These are phyloP conservation scores for Bombus picipes DNA, from an alignment of 1,140 invertebrate genomes.

Conservation along the genomic window DNA sequence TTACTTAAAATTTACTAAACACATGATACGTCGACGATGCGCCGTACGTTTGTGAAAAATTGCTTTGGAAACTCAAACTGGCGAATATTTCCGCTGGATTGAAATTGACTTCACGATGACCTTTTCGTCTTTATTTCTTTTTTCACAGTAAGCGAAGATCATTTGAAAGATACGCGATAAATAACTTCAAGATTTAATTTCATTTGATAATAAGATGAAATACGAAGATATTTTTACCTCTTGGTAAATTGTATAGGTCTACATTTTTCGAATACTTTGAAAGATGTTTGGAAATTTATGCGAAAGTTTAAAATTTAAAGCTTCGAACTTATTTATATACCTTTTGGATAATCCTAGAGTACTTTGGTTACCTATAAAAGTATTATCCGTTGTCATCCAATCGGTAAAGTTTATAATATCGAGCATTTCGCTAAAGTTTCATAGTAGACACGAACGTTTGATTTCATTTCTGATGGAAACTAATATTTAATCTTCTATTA, in stretches of 20 bases:
- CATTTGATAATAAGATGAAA: too few relatives aligned
- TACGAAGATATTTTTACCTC: too few relatives aligned
- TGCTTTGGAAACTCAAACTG: neutral
- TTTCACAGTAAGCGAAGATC: too few relatives aligned
- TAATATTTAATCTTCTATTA: neutral
- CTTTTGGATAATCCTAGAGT: too few relatives aligned
- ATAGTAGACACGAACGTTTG: neutral
- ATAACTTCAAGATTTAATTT: neutral
- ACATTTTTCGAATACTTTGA: too few relatives aligned
- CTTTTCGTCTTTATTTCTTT: too few relatives aligned
- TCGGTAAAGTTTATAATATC: neutral
- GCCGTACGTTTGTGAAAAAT: neutral
- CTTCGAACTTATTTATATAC: too few relatives aligned
- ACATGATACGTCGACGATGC: neutral
- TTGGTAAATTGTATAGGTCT: too few relatives aligned
- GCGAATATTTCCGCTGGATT: neutral
- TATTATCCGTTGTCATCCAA: too few relatives aligned
- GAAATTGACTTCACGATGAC: neutral
- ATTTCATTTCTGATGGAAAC: neutral
- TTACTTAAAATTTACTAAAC: neutral
- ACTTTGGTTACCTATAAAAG: too few relatives aligned
- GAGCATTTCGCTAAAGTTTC: neutral
- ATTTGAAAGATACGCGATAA: neutral
- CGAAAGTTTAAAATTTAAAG: too few relatives aligned
- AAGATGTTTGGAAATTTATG: too few relatives aligned